These are phyloP conservation scores for Hepsetus odoe DNA, from an alignment of 2,113 vertebrate species.

Conservation along the genomic window DNA sequence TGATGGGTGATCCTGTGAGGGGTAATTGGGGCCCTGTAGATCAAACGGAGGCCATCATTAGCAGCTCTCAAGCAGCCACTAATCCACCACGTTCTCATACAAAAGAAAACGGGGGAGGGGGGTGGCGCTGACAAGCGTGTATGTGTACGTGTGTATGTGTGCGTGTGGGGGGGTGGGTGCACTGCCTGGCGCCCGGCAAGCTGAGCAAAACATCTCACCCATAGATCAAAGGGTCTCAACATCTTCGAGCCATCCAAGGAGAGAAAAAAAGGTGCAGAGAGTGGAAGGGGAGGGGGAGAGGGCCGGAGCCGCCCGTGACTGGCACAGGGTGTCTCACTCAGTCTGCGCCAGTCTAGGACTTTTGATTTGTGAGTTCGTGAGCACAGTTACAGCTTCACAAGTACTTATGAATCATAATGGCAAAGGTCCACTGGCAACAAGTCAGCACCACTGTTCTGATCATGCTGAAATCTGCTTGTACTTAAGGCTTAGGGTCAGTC, in stretches of 20 bases:
- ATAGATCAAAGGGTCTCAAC: constrained; percentile 74
- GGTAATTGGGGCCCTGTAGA: constrained; percentile 77
- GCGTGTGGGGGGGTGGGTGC: constrained; percentile 41
- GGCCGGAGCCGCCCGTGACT: constrained; percentile 26
- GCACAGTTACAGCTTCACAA: background rate
- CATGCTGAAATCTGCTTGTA: background rate
- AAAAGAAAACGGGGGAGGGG: constrained; percentile 54
- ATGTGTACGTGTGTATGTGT: constrained; percentile 11
- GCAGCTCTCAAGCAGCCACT: constrained; percentile 73
- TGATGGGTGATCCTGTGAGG: constrained; percentile 55
- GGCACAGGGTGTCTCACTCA: constrained; percentile 46
- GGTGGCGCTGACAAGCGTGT: constrained; percentile 52
- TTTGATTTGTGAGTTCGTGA: constrained; percentile 15
- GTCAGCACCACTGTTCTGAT: background rate
- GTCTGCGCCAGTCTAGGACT: constrained; percentile 3
- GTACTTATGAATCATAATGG: background rate
- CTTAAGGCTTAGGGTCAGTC: background rate
- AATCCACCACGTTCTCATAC: constrained; percentile 75
- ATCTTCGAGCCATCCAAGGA: constrained; percentile 50
- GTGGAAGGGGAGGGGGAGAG: background rate
- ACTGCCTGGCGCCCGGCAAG: constrained; percentile 59
- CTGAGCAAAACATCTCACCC: constrained; percentile 73
- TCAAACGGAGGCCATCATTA: constrained; percentile 77
- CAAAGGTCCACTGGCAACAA: background rate
- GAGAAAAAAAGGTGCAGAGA: constrained; percentile 12